phyloP scores from a whole-genome alignment of 2,797 vertebrate species.

The Schizopygopsis malacanthus region DNA sequence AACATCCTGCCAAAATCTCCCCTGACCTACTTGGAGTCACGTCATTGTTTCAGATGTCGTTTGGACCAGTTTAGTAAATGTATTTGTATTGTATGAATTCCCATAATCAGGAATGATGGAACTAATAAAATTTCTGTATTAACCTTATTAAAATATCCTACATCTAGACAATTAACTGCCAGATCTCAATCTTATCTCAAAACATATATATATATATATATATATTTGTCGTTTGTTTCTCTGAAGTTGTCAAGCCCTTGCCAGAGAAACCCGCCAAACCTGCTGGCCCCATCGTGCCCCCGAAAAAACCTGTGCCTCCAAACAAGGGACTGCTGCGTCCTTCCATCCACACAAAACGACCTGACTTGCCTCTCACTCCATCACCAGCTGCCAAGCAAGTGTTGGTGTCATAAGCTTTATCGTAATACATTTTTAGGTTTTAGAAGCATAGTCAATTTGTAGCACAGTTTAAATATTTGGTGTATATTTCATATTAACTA shows the following conservation, averaged over 20 bases:
- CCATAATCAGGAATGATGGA: no score
- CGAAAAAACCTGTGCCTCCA: conserved; percentile 90
- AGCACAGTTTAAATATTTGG: background rate
- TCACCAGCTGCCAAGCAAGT: conserved; percentile 75
- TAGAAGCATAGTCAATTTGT: background rate
- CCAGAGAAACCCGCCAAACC: conserved; percentile 89
- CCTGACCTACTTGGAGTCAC: conserved; percentile 46
- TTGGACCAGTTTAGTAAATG: background rate
- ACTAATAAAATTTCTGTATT: background rate
- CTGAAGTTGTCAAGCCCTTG: conserved; percentile 81
- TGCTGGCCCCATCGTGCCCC: conserved; percentile 88
- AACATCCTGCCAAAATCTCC: conserved; percentile 46
- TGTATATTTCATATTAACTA: background rate
- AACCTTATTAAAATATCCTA: background rate
- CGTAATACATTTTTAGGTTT: no score
- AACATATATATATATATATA: background rate
- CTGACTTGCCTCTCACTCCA: conserved; percentile 86
- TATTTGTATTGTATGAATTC: no score
- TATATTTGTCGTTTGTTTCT: conserved; percentile 53
- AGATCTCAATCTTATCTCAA: background rate
- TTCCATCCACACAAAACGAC: conserved; percentile 83
- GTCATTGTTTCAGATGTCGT: background rate
- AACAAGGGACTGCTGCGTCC: conserved; percentile 81
- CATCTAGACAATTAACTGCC: background rate
- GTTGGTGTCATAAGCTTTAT: background rate